phyloP scores from a whole-genome alignment of 2,888 invertebrate species.

The Phania funesta region DNA sequence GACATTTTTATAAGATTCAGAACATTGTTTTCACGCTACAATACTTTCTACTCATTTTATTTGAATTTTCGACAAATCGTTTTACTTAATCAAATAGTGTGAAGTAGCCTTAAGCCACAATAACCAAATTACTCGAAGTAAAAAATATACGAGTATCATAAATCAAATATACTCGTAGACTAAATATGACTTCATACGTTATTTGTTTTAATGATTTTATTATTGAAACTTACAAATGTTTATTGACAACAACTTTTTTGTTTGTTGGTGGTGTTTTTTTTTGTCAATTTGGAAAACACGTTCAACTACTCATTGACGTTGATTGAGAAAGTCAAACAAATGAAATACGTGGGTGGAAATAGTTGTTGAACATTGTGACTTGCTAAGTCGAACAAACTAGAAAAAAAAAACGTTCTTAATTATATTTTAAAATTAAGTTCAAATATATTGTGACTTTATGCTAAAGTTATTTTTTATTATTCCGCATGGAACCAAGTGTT shows the following conservation, averaged over 20 bases:
- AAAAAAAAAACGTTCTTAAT: no score
- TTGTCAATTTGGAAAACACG: conserved; percentile 25
- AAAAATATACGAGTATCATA: not conserved
- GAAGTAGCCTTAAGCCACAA: not conserved
- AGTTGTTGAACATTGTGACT: not conserved
- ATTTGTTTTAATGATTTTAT: conserved; percentile 38
- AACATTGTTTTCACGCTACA: no score
- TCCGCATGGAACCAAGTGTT: no score
- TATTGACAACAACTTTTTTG: not conserved
- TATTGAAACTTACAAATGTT: conserved; percentile 19
- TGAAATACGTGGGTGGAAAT: conserved; percentile 17
- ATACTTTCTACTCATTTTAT: no score
- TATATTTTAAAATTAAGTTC: no score
- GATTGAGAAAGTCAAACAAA: not conserved
- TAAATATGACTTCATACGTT: conserved; percentile 42
- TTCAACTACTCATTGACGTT: conserved; percentile 9
- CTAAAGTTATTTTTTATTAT: no score
- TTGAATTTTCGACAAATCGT: no score
- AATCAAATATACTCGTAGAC: not conserved
- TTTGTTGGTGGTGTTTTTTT: not conserved
- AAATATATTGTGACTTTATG: no score
- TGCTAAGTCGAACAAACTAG: no score
- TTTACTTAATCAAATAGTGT: no score
- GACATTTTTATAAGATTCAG: no score
- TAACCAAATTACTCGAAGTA: not conserved